phyloP scores from a whole-genome alignment of 2,888 invertebrate species.

The Temnothorax unifasciatus region DNA sequence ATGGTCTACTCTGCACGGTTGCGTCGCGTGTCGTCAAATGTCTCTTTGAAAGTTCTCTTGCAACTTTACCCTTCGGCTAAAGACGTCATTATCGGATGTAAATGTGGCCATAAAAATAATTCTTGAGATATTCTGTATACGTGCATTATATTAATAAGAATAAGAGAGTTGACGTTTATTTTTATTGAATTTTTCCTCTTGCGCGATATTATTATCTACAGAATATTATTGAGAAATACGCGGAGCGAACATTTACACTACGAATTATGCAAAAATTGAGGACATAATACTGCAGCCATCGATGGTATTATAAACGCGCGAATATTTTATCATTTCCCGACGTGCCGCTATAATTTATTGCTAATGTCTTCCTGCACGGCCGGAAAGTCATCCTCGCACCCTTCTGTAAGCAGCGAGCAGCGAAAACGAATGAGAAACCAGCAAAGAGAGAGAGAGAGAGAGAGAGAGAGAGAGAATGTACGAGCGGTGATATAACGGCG shows the following conservation, averaged over 20 bases:
- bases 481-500: constrained; percentile 64
- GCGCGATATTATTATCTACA: background rate
- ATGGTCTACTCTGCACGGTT: background rate
- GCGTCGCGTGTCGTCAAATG: constrained; percentile 13
- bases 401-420: constrained; percentile 33
- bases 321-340: constrained; percentile 71
- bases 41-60: constrained; percentile 9
- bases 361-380: constrained; percentile 65
- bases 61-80: background rate
- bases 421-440: constrained; percentile 41
- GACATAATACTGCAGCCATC: constrained; percentile 31
- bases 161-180: background rate
- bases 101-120: background rate
- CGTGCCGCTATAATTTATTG: constrained; percentile 68
- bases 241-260: background rate
- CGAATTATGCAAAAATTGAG: constrained; percentile 35
- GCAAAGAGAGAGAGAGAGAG: constrained; percentile 41
- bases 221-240: background rate
- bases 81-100: background rate
- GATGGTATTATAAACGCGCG: constrained; percentile 35
- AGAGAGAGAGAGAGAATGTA: constrained; percentile 42
- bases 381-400: constrained; percentile 31
- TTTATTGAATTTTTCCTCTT: background rate
- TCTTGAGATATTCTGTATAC: background rate
- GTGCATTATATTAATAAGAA: background rate